These are phyloP conservation scores for Myzus persicae DNA, from an alignment of 1,140 invertebrate genomes.

Conservation along the genomic window DNA sequence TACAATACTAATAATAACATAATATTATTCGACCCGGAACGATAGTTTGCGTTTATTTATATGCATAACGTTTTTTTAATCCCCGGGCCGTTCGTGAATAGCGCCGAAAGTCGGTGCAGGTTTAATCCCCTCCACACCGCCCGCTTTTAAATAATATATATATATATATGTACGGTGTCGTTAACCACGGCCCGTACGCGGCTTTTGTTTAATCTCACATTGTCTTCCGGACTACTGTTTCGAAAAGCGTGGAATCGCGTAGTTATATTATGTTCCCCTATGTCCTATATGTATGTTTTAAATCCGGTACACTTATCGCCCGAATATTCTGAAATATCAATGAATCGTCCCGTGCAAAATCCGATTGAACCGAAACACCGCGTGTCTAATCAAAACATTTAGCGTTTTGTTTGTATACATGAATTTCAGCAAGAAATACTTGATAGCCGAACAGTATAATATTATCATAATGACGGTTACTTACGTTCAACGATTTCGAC, in stretches of 20 bases:
- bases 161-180: not conserved
- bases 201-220: constrained; percentile 13
- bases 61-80: not conserved
- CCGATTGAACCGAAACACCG: not conserved
- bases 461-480: too few species aligned
- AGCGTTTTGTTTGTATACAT: not conserved
- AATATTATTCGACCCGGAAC: not conserved
- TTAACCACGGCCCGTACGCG: not conserved
- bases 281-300: not conserved
- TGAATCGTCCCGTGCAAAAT: not conserved
- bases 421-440: not conserved
- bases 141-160: not conserved
- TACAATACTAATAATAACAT: not conserved
- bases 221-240: not conserved
- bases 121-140: too few species aligned
- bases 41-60: not conserved
- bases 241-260: not conserved
- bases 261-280: not conserved
- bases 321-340: not conserved
- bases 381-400: not conserved
- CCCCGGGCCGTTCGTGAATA: too few species aligned
- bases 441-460: not conserved
- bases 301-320: not conserved
- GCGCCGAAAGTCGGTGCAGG: too few species aligned
- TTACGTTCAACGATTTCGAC: too few species aligned